Base-by-base conservation (phyloP, 2,113 vertebrate genomes). In the Pseudolaguvia tuberculata region DNA sequence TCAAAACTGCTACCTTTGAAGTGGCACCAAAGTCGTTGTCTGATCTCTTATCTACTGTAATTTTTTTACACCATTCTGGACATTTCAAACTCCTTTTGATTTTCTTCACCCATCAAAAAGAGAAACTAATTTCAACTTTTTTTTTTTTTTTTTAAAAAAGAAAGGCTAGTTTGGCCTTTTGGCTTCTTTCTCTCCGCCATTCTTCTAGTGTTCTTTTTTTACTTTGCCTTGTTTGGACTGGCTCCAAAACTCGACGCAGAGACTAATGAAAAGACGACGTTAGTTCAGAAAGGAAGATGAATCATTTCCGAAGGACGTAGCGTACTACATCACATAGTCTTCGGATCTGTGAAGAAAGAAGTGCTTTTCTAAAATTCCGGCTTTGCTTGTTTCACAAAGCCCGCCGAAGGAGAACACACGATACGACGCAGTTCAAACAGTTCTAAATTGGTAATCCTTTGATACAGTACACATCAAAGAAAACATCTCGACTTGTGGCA, bases 1-100 rank as follows among this genome's bases (percentile, higher is more conserved):
- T 90, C 87, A 88, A 88, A 89, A 86, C 87, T 83, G 82, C 74
- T 63, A 83, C 82, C 82, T 91, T 91, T 91, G 90, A 91, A 91
- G 90, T 89, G 87, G 82, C 88, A 91, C 90, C 90, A 91, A 90
- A 91, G 89, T 91, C 86, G 88, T 85, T 86, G 84, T 86, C 85
- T 76, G 76, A 90, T 89, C 88, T 91, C 89, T 90, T 89, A 90
- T 91, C 89, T 89, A 83, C 82, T 83, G 86, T 87, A 87, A 88
- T 87, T 83, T 88, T 89, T 90, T 89, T 86, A 88, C 88, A 83
- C 87, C 82, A 86, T 83, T 87, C 87, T 85, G 85, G 84, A 88
- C 87, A 87, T 90, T 88, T 91, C 86, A 89, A 53, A 29, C 79
- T 82, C 66, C 88, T 67, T 91, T 90, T 88, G 88, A 89, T 88